Evolutionary conservation across 2,113 vertebrate species (phyloP), one percentile per base, ranked within the genome.

Genomic region (Xiphophorus maculatus): DNA sequence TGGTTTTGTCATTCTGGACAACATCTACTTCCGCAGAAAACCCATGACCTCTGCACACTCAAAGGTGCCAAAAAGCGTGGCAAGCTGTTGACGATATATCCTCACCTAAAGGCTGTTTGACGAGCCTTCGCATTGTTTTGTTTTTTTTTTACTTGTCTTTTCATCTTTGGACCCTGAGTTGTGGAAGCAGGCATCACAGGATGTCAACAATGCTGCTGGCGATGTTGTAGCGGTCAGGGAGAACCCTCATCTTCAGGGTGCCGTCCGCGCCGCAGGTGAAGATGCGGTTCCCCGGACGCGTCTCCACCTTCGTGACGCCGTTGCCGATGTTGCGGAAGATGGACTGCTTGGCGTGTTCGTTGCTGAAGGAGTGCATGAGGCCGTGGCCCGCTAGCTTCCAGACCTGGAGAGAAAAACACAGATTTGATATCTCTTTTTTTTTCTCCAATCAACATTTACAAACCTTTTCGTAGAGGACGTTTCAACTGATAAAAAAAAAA

Each of bases 181-280:
- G 72, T 73, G 54, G 73, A 77, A 69, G 74, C 12, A 25, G 82
- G 14, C 6, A 11, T 93, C 96, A 98, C 85, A 98, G 95, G 83
- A 96, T 87, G 88, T 97, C 96, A 30, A 96, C 96, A 91, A 98
- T 94, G 92, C 95, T 94, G 79, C 93, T 93, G 71, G 96, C 96
- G 84, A 97, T 93, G 68, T 96, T 96, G 94, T 98, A 98, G 91
- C 96, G 95, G 80, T 92, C 96, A 3, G 98, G 98, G 48, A 99
- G 94, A 79, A 97, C 96, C 81, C 98, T 94, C 93, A 98, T 99
- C 92, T 99, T 99, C 86, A 99, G 93, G 0, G 98, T 99, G 82
- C 98, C 98, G 27, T 99, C 98, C 2, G 98, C 98, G 54, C 98
- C 98, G 63, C 98, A 99, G 89, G 98, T 98, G 93, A 99, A 99